Base-by-base conservation (phyloP, 1,140 invertebrate species). In the Galleria mellonella region DNA sequence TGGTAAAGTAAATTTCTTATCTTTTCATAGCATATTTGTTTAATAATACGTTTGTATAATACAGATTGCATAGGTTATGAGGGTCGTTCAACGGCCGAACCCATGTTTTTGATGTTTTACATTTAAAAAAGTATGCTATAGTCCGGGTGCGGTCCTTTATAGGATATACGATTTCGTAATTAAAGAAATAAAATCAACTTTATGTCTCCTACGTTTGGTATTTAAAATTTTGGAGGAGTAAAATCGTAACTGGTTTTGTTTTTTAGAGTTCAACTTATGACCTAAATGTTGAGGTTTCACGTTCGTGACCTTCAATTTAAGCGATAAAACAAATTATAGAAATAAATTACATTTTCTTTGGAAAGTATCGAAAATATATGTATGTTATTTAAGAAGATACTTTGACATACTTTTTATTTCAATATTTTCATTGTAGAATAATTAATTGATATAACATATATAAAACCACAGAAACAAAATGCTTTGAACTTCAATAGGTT, bases 21-120 rank as follows among this genome's bases (percentile, higher is more conserved):
- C 76, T 83, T 63, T 64, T 70, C 63, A 53, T 53, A 53, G 72
- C 60, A 55, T 51, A 50, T 57, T 43, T 51, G 45, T 56, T 53
- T 64, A 65, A 66, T 66, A 62, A 69, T 41, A 59, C 38, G 27
- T 5, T 27, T 32, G 32, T 67, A 61, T 54, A 45, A 47, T 43
- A 54, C 47, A 66, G 53, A 58, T 73, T 65, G 48, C 42, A 55
- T 67, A 83, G 76, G 76, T 83, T 84, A 81, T 69, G 56, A 52
- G 38, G 31, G 28, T 58, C 53, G 42, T 43, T 60, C 43, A 55
- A 41, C 43, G 45, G 37, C 33, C 37, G 49, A 41, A 50, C 50
- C 69, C 72, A 82, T 84, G 76, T 84, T 84, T 83, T 79, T 61
- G 39, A 50, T 32, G 62, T 73, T 81, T 81, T 83, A 54, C 64